These are phyloP conservation scores for Holacanthus passer DNA, from an alignment of 2,113 vertebrate genomes.

Conservation along the genomic window DNA sequence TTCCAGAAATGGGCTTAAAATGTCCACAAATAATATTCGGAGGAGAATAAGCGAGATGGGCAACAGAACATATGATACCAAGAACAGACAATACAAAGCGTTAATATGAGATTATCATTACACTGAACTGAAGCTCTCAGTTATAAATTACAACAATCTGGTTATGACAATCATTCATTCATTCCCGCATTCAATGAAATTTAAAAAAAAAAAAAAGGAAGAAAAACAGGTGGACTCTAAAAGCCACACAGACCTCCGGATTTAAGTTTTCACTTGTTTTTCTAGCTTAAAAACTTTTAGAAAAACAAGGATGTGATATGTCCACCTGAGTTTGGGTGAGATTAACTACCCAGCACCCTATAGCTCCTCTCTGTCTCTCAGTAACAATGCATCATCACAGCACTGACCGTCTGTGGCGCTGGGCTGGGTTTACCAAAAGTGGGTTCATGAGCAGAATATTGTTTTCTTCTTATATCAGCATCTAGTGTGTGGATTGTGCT, in stretches of 20 bases:
- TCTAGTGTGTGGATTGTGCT: neutral
- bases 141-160: constrained; percentile 72
- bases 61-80: constrained; percentile 58
- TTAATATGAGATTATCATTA: constrained; percentile 71
- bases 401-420: constrained; percentile 8
- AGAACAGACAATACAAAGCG: constrained; percentile 71
- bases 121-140: constrained; percentile 63
- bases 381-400: constrained; percentile 31
- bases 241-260: constrained; percentile 42
- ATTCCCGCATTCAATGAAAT: constrained; percentile 58
- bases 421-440: constrained; percentile 37
- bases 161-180: constrained; percentile 64
- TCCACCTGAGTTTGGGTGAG: constrained; percentile 80
- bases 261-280: constrained; percentile 64
- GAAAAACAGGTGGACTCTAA: constrained; percentile 27
- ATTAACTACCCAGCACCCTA: constrained; percentile 52
- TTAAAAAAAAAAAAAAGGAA: constrained; percentile 52
- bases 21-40: constrained; percentile 62
- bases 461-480: neutral
- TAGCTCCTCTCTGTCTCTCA: constrained; percentile 19
- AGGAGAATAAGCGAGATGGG: constrained; percentile 23
- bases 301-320: constrained; percentile 60
- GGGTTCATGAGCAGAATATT: neutral
- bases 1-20: constrained; percentile 81
- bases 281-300: constrained; percentile 42